Conservation (phyloP, 2,113 vertebrate genomes). For the Onychostoma macrolepis region DNA sequence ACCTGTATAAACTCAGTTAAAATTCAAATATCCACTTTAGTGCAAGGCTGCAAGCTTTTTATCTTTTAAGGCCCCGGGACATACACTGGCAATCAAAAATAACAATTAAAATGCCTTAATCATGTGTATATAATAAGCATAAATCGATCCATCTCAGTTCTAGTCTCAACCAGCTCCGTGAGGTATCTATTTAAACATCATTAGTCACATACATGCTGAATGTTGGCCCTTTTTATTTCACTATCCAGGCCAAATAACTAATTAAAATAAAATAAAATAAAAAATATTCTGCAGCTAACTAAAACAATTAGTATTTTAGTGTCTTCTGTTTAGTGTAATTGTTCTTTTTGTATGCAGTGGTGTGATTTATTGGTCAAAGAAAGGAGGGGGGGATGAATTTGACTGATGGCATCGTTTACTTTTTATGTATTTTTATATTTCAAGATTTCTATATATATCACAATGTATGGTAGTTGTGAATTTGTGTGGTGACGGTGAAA, state of each 20-base stretch:
- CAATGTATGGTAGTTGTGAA: no score
- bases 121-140: not conserved
- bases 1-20: constrained; percentile 33
- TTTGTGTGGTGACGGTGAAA: no score
- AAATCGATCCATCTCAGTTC: not conserved
- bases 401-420: no score
- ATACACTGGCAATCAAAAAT: not conserved
- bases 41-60: not conserved
- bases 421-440: no score
- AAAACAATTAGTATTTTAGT: no score
- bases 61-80: not conserved
- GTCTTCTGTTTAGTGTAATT: no score
- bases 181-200: not conserved
- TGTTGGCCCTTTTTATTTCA: not conserved
- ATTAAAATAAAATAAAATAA: not conserved
- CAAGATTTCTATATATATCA: no score
- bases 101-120: not conserved
- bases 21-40: constrained; percentile 10
- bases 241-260: not conserved
- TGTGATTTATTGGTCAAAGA: no score
- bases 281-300: not conserved
- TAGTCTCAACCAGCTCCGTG: not conserved
- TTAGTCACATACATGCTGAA: not conserved
- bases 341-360: no score
- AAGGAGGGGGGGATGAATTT: no score